A percentile compares a stretch with the other conserved stretches of the same genome.
Evolutionary conservation across 2,797 vertebrate species (phyloP).

Genomic region (Hyperoplus lanceolatus): DNA sequence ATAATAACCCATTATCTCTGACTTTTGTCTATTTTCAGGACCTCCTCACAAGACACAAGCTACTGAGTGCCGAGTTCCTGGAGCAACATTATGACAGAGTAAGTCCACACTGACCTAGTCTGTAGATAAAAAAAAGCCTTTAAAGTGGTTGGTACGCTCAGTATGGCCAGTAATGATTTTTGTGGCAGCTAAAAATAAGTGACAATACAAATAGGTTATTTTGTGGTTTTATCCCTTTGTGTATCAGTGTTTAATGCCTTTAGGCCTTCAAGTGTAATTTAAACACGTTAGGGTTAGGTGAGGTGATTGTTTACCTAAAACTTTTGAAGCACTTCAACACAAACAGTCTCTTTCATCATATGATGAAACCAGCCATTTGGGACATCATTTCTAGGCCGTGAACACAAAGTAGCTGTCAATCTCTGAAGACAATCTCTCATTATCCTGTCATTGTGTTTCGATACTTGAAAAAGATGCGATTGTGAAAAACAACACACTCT

Average conservation of each 20-base stretch:
- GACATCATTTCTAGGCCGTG: slow-evolving; percentile 28
- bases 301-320: background rate
- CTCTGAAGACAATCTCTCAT: slow-evolving; percentile 31
- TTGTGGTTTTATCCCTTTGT: no score
- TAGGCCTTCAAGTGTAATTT: no score
- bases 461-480: slow-evolving; percentile 38
- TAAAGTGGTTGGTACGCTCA: background rate
- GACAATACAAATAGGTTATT: no score
- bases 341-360: slow-evolving; percentile 10
- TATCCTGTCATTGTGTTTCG: slow-evolving; percentile 52
- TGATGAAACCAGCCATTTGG: slow-evolving; percentile 39
- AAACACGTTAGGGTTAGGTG: no score
- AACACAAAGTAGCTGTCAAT: slow-evolving; percentile 55
- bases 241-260: no score
- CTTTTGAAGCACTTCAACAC: background rate
- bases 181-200: no score
- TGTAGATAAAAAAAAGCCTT: background rate
- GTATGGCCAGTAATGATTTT: background rate
- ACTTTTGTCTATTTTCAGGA: slow-evolving; percentile 85
- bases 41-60: slow-evolving; percentile 98
- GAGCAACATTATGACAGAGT: slow-evolving; percentile 98
- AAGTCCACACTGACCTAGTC: slow-evolving; percentile 72
- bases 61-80: slow-evolving; percentile 97
- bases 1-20: slow-evolving; percentile 5
- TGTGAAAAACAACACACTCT: slow-evolving; percentile 30